Evolutionary conservation across 2,113 vertebrate genomes (phyloP).

Genomic region (Tenrec ecaudatus): DNA sequence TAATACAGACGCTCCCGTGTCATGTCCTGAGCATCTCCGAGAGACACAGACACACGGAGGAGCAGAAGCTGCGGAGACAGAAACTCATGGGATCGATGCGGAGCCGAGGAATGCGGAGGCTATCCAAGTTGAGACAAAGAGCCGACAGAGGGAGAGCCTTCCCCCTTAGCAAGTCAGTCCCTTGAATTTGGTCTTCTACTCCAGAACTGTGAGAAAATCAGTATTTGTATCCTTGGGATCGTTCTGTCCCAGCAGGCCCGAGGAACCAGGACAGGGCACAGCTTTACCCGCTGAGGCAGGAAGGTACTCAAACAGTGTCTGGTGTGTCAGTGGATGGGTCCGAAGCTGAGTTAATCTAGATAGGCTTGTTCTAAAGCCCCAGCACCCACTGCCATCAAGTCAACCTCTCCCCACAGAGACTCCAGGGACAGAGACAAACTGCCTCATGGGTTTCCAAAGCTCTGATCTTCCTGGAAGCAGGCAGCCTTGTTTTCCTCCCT

Average conservation of each 20-base stretch:
- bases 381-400: not conserved
- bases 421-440: not conserved
- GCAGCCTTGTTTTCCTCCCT: not conserved
- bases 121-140: too few species aligned
- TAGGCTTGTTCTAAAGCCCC: slow-evolving; percentile 27
- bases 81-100: too few species aligned
- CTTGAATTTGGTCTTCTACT: not conserved
- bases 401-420: not conserved
- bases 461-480: not conserved
- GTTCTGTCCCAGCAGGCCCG: too few species aligned
- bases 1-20: too few species aligned
- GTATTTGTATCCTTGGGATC: too few species aligned
- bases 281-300: not conserved
- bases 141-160: not conserved
- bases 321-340: not conserved
- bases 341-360: not conserved
- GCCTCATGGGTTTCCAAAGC: not conserved
- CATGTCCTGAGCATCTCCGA: not conserved
- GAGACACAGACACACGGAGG: not conserved
- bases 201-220: not conserved
- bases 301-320: not conserved
- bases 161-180: not conserved
- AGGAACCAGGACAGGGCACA: not conserved
- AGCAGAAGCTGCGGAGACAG: too few species aligned
- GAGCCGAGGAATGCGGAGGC: too few species aligned